Conservation (phyloP, 1,140 invertebrate genomes). For the Zaprionus vittiger region DNA sequence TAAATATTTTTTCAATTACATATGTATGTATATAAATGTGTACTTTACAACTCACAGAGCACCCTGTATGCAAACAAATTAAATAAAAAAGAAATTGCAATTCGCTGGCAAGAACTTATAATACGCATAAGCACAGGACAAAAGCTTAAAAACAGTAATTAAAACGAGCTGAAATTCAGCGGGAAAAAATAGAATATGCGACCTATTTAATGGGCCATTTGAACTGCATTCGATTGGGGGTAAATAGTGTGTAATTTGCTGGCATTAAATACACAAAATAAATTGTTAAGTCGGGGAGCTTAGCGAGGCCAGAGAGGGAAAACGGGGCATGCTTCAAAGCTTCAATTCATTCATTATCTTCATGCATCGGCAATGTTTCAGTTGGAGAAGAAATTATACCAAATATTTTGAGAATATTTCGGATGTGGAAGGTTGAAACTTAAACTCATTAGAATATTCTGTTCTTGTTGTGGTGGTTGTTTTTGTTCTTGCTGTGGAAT, state of each 20-base stretch:
- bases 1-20: too few species aligned
- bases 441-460: constrained; percentile 20
- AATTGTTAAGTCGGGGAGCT: neutral
- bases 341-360: neutral
- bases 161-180: constrained; percentile 2
- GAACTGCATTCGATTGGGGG: constrained; percentile 30
- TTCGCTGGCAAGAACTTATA: constrained; percentile 17
- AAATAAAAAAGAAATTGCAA: constrained; percentile 29
- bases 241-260: constrained; percentile 13
- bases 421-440: constrained; percentile 20
- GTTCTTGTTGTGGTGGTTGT: constrained; percentile 1
- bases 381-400: neutral
- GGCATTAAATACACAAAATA: constrained; percentile 1
- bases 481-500: neutral
- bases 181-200: neutral
- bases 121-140: constrained; percentile 20
- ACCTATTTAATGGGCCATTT: constrained; percentile 31
- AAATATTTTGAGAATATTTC: constrained; percentile 13
- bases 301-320: neutral
- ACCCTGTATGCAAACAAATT: constrained; percentile 23
- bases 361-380: neutral
- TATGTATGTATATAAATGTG: too few species aligned
- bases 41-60: neutral
- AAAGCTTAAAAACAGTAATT: constrained; percentile 36
- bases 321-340: neutral